Conservation (phyloP, 2,888 invertebrate species). For the Monochamus alternatus region DNA sequence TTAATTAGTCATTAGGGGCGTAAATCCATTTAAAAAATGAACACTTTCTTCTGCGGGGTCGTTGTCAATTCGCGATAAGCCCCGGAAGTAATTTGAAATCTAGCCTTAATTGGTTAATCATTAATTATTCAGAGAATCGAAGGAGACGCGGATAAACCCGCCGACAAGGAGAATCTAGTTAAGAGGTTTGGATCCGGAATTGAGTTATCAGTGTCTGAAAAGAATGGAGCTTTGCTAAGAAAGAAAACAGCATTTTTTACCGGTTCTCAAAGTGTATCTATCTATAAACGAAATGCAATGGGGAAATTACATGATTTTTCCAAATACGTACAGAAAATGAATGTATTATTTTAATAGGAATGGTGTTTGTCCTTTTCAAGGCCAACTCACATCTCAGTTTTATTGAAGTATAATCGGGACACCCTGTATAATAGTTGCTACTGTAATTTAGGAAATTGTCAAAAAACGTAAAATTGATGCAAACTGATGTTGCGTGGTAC, state of each 20-base stretch:
- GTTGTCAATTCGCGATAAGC: constrained; percentile 24
- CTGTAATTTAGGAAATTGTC: too few relatives aligned
- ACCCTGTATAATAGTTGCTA: too few relatives aligned
- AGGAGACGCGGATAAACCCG: constrained; percentile 23
- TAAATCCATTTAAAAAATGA: constrained; percentile 17
- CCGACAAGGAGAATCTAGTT: constrained; percentile 30
- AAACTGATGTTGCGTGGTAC: too few relatives aligned
- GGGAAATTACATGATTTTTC: too few relatives aligned
- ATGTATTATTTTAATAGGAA: too few relatives aligned
- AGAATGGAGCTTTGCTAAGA: not conserved
- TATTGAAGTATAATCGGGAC: too few relatives aligned
- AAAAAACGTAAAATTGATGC: too few relatives aligned
- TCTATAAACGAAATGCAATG: too few relatives aligned
- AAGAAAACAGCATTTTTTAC: not conserved
- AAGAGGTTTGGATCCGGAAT: constrained; percentile 19
- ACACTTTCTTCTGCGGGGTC: not conserved
- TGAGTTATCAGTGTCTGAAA: constrained; percentile 14
- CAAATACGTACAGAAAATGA: too few relatives aligned
- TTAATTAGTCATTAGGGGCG: constrained; percentile 21
- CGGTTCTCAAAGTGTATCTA: too few relatives aligned
- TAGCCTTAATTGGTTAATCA: constrained; percentile 36
- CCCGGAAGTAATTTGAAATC: constrained; percentile 25
- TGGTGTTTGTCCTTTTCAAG: too few relatives aligned
- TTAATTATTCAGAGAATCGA: constrained; percentile 29
- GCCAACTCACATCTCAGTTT: too few relatives aligned